A percentile compares a stretch with the other conserved stretches of the same genome.
Evolutionary conservation across 2,888 invertebrate genomes (phyloP).

Genomic region (Melangyna quadrimaculata): DNA sequence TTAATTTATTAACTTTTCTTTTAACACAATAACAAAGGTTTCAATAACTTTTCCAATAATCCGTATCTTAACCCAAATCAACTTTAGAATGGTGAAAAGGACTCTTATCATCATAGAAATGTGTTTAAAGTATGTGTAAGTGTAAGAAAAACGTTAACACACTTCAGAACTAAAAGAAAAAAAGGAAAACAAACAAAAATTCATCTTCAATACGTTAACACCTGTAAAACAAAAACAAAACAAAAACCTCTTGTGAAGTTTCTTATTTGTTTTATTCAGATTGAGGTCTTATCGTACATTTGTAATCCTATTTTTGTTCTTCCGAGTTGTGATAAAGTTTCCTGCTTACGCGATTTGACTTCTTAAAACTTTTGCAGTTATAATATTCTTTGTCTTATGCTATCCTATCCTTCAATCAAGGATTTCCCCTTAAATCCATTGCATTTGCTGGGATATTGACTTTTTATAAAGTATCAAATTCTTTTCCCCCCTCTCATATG

Average conservation of each 20-base stretch:
- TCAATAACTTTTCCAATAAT: not conserved
- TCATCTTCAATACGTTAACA: not conserved
- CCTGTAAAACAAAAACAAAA: constrained; percentile 5
- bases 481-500: not conserved
- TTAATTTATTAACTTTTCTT: not conserved
- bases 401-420: constrained; percentile 5
- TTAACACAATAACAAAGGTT: not conserved
- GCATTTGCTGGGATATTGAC: constrained; percentile 32
- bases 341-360: constrained; percentile 5
- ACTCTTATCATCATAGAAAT: not conserved
- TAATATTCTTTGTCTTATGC: not conserved
- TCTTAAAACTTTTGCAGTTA: not conserved
- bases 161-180: not conserved
- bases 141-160: not conserved
- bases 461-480: constrained; percentile 55
- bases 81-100: not conserved
- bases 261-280: not conserved
- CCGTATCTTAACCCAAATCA: not conserved
- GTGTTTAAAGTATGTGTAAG: not conserved
- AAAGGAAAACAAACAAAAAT: not conserved
- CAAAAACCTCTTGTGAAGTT: not conserved
- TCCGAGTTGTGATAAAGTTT: not conserved
- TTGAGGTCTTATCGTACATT: constrained; percentile 14
- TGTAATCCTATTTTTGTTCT: constrained; percentile 1
- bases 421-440: not conserved